These are phyloP conservation scores for Aphelocoma coerulescens DNA, from an alignment of 2,113 vertebrate species.

Conservation along the genomic window DNA sequence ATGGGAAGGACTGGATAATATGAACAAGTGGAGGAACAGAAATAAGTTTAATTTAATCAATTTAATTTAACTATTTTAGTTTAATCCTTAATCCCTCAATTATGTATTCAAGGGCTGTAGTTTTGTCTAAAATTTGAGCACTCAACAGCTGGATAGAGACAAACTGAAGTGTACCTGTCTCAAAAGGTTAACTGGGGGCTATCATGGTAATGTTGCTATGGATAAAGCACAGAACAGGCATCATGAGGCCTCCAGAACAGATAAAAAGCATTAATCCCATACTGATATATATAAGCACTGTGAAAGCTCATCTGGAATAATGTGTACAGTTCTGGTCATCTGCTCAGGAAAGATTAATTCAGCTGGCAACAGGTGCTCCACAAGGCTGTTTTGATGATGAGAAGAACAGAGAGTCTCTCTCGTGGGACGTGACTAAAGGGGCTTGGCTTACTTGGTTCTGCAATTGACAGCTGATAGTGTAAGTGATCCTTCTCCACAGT, in stretches of 20 bases:
- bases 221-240: neutral
- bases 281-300: neutral
- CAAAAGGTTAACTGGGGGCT: neutral
- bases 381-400: neutral
- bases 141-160: neutral
- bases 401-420: neutral
- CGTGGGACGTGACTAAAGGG: neutral
- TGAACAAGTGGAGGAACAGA: neutral
- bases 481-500: neutral
- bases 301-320: slow-evolving; percentile 3
- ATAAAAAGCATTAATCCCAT: neutral
- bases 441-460: neutral
- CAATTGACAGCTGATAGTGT: neutral
- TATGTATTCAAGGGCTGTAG: neutral
- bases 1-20: neutral
- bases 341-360: slow-evolving; percentile 17
- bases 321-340: neutral
- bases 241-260: neutral
- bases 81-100: neutral
- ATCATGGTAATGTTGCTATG: neutral
- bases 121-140: neutral
- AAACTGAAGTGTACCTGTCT: neutral
- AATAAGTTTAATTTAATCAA: neutral
- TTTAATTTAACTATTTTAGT: neutral
- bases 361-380: neutral